Percentiles rank a stretch among this genome's conserved stretches.
Conservation (phyloP, 2,113 vertebrate species). For the Embiotoca jacksoni region DNA sequence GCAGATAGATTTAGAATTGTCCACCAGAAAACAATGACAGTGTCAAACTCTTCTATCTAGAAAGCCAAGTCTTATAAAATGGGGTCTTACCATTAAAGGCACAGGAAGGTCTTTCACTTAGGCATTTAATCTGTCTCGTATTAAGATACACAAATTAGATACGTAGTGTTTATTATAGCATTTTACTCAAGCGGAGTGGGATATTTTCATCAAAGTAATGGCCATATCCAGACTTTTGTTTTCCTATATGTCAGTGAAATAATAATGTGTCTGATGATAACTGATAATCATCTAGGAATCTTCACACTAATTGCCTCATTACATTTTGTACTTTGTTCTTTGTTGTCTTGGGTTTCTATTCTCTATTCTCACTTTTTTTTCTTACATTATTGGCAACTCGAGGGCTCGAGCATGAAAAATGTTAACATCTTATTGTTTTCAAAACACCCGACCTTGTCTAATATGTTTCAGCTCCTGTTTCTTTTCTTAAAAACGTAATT, state of each 20-base stretch:
- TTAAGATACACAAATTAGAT: background rate
- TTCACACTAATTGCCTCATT: constrained; percentile 62
- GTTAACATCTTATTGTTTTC: constrained; percentile 38
- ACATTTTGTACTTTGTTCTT: constrained; percentile 42
- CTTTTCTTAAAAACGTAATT: constrained; percentile 39
- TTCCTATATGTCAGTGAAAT: constrained; percentile 5
- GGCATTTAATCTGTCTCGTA: background rate
- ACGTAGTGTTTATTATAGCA: no score
- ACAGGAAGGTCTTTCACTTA: background rate
- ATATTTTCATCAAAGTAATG: background rate
- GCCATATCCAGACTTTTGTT: constrained; percentile 17
- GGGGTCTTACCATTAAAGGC: no score
- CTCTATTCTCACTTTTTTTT: constrained; percentile 1
- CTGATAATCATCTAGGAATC: constrained; percentile 43
- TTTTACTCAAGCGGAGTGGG: background rate
- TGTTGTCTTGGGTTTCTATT: constrained; percentile 14
- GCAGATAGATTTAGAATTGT: no score
- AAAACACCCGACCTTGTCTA: background rate
- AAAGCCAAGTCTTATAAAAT: no score
- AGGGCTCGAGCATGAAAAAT: constrained; percentile 12
- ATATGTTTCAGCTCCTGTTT: constrained; percentile 21
- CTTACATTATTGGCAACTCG: no score
- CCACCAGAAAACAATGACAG: no score
- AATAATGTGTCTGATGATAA: constrained; percentile 9
- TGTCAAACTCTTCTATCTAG: no score